Conservation (phyloP, 2,888 invertebrate genomes). For the Bugula neritina region DNA sequence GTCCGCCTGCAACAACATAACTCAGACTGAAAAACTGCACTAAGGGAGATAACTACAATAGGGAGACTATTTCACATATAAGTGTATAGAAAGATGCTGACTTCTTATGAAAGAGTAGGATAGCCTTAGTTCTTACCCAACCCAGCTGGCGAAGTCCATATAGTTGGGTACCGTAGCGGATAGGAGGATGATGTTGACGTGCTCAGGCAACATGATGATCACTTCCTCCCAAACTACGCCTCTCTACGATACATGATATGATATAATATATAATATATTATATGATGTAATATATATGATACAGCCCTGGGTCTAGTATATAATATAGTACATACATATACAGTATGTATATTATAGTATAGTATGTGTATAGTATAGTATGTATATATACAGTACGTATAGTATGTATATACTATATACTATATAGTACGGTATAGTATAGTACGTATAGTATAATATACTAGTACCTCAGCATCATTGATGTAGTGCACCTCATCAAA, state of each 20-base stretch:
- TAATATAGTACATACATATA: not conserved
- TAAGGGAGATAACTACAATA: no score
- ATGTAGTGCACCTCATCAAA: constrained; percentile 99
- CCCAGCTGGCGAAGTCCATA: constrained; percentile 76
- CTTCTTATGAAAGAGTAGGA: no score
- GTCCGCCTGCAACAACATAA: constrained; percentile 51
- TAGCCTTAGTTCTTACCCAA: no score
- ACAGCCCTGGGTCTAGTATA: not conserved
- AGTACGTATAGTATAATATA: not conserved
- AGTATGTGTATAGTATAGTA: not conserved
- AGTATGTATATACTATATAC: not conserved
- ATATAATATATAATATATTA: no score
- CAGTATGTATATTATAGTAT: not conserved
- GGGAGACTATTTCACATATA: no score
- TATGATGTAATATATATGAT: not conserved
- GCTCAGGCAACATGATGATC: constrained; percentile 84
- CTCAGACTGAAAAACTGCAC: no score
- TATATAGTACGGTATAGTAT: not conserved
- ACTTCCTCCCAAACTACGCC: constrained; percentile 99
- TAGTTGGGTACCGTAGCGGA: constrained; percentile 98
- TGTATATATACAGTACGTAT: not conserved
- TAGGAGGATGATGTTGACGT: constrained; percentile 90
- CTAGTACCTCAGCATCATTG: constrained; percentile 86
- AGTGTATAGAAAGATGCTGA: no score
- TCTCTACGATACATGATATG: constrained; percentile 64